These are phyloP conservation scores for Cyprinodon brontotheroides DNA, from an alignment of 2,113 vertebrate species.

Conservation along the genomic window DNA sequence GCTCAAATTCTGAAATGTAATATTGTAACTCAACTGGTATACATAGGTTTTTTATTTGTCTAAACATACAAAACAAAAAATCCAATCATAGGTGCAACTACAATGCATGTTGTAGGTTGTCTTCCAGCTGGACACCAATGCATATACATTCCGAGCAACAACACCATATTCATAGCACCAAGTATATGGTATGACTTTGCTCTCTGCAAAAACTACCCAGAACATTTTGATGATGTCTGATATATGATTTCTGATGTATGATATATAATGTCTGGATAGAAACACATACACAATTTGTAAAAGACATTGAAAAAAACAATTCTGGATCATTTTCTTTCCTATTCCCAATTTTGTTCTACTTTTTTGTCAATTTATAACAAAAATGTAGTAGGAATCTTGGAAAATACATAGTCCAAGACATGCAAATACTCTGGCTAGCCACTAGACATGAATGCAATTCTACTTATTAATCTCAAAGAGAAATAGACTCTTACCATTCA, in stretches of 20 bases:
- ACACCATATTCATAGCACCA: not conserved
- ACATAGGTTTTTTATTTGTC: no score
- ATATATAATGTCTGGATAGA: no score
- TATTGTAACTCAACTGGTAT: no score
- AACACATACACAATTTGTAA: no score
- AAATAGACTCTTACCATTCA: not conserved
- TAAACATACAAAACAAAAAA: no score
- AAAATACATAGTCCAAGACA: not conserved
- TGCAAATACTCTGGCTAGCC: not conserved
- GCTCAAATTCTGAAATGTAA: no score
- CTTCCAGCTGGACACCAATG: not conserved
- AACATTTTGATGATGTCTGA: no score
- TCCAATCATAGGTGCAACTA: no score
- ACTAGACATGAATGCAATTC: not conserved
- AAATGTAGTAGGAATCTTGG: not conserved
- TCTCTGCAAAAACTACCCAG: no score
- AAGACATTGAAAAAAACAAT: not conserved
- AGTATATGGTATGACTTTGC: not conserved
- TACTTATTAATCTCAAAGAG: not conserved
- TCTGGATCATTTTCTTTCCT: not conserved
- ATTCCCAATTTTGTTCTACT: not conserved
- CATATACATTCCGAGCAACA: not conserved
- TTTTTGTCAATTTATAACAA: not conserved
- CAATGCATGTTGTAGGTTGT: not conserved
- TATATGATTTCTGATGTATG: no score